Conservation (phyloP, 2,888 invertebrate species). For the Dusona sp. region DNA sequence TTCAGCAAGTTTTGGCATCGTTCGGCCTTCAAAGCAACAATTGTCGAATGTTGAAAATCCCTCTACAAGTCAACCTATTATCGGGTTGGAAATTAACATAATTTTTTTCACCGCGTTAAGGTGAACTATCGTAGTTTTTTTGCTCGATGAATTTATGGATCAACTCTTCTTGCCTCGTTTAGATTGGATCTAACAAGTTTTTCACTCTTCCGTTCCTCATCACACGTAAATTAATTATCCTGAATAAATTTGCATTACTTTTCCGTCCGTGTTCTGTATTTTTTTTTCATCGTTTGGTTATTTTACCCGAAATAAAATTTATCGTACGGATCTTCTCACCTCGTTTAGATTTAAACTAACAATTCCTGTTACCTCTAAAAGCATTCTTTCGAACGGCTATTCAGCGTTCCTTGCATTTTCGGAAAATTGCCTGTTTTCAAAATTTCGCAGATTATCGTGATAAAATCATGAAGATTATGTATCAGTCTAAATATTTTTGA, state of each 20-base stretch:
- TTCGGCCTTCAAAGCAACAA: neutral
- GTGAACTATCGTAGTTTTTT: neutral
- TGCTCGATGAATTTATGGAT: constrained; percentile 10
- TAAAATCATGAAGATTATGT: too few species aligned
- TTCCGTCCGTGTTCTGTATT: neutral
- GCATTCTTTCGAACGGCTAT: constrained; percentile 25
- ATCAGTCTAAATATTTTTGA: too few species aligned
- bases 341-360: constrained; percentile 31
- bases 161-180: constrained; percentile 9
- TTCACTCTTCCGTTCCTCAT: neutral
- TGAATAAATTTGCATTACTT: constrained; percentile 33
- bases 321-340: constrained; percentile 18
- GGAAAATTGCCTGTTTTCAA: neutral
- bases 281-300: neutral
- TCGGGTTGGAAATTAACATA: neutral
- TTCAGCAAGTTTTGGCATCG: neutral
- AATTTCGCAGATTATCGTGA: too few species aligned
- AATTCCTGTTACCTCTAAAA: constrained; percentile 15
- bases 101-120: neutral
- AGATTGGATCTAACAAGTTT: constrained; percentile 4
- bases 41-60: constrained; percentile 14
- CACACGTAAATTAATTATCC: constrained; percentile 27
- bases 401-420: neutral
- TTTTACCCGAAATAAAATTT: constrained; percentile 4
- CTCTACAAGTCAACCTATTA: constrained; percentile 3